Evolutionary conservation across 2,888 invertebrate species (phyloP).

Genomic region (Pecten maximus): DNA sequence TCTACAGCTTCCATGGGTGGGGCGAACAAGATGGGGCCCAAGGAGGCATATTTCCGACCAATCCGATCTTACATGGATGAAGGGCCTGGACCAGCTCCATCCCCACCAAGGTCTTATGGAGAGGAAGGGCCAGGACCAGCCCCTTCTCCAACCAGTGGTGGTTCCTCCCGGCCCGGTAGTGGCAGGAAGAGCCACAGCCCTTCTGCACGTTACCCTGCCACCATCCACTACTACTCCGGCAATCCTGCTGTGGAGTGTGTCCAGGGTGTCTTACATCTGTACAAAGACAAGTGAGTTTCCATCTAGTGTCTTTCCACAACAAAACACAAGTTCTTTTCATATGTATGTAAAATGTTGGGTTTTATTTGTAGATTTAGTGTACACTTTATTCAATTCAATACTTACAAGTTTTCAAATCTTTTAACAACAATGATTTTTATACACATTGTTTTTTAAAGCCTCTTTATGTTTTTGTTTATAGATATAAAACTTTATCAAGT

Average conservation of each 20-base stretch:
- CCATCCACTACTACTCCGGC: conserved; percentile 91
- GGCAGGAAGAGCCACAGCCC: conserved; percentile 75
- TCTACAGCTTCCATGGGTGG: conserved; percentile 36
- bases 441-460: too few relatives aligned
- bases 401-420: too few relatives aligned
- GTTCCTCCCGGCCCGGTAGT: conserved; percentile 52
- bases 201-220: conserved; percentile 63
- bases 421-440: too few relatives aligned
- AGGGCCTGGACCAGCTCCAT: conserved; percentile 27
- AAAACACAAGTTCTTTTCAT: too few relatives aligned
- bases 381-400: too few relatives aligned
- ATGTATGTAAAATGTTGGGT: too few relatives aligned
- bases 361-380: too few relatives aligned
- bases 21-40: conserved; percentile 37
- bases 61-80: conserved; percentile 37
- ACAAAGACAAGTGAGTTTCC: conserved; percentile 94
- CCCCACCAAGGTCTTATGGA: background rate
- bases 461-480: too few relatives aligned
- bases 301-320: too few relatives aligned
- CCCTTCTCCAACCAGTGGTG: conserved; percentile 46
- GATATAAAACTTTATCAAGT: too few relatives aligned
- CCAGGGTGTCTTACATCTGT: conserved; percentile 97
- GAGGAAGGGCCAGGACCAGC: conserved; percentile 34
- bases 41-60: conserved; percentile 43
- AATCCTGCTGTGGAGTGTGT: conserved; percentile 98